Base-by-base conservation (phyloP, 2,797 vertebrate genomes). In the Myotis myotis region DNA sequence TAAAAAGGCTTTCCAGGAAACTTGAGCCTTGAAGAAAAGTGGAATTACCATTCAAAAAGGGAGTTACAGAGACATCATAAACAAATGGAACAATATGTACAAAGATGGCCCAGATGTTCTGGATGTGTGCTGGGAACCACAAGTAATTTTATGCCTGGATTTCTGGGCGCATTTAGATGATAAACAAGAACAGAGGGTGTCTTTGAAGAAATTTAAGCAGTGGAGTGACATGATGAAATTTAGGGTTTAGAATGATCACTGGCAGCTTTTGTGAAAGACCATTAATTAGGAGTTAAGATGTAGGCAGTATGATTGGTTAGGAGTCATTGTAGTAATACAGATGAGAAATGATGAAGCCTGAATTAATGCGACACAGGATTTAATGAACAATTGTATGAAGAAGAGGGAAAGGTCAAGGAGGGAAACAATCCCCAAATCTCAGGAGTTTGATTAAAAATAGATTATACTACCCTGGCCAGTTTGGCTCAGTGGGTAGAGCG, bases 1-100 rank as follows among this genome's bases (percentile, higher is more conserved):
- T 93, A 75, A 90, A 84, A 83, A 91, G 76, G 20, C 70, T 95
- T 96, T 80, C 47, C 51, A 57, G 60, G 49, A 80, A 95, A 96
- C 47, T 88, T 38, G 68, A 90, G 66, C 30, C 55, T 81, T 96
- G 47, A 84, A 89, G 62, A 92, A 91, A 89, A 82, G 19, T 91
- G 64, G 8, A 68, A 57, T 93, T 95, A 49, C 11, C 11, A 12
- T 81, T 93, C 33, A 55, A n/a, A 91, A 90, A 83, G 53, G 41
- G 51, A 79, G 78, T 70, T 49, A 68, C 10, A 64, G 79, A 47
- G 33, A 49, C 7, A 68, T 74, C n/a, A 11, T 93, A 60, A n/a
- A 60, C 38, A 36, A 44, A 23, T 94, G 79, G 76, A 84, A 74
- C 53, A 80, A 1, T 47, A 38, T 68, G 36, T 74, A 9, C 55